phyloP scores from a whole-genome alignment of 2,113 vertebrate species.

The Scomber japonicus region DNA sequence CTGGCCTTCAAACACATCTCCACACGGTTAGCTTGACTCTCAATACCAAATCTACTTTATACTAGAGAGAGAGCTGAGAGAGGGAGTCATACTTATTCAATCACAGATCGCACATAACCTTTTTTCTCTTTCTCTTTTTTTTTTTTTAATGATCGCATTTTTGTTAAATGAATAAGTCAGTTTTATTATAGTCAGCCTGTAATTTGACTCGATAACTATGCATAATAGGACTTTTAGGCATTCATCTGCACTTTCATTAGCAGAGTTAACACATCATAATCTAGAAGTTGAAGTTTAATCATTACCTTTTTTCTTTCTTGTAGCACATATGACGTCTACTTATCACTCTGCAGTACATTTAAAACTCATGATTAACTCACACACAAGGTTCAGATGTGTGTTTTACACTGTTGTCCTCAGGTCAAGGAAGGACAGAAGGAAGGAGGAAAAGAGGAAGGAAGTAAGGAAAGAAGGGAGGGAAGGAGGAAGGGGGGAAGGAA shows the following conservation, averaged over 20 bases:
- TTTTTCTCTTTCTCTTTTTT: neutral
- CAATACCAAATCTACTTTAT: constrained; percentile 48
- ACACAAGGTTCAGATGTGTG: too few species aligned
- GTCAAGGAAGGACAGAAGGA: too few species aligned
- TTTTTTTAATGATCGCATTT: neutral
- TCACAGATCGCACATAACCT: constrained; percentile 9
- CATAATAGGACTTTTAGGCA: neutral
- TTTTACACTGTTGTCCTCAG: neutral
- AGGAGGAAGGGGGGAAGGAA: too few species aligned
- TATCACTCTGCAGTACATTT: neutral
- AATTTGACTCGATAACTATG: constrained; percentile 16
- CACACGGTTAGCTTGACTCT: constrained; percentile 39
- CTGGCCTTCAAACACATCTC: constrained; percentile 57
- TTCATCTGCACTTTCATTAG: neutral
- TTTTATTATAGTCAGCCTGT: constrained; percentile 5
- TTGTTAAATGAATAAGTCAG: constrained; percentile 7
- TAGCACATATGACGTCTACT: neutral
- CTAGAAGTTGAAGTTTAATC: neutral
- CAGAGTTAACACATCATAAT: neutral
- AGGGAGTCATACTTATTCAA: constrained; percentile 12
- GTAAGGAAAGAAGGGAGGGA: too few species aligned
- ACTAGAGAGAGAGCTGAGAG: constrained; percentile 11
- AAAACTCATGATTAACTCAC: neutral
- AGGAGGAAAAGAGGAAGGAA: too few species aligned
- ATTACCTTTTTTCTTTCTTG: neutral